Evolutionary conservation across 2,888 invertebrate genomes (phyloP).

Genomic region (Tetheella fluctuosa): DNA sequence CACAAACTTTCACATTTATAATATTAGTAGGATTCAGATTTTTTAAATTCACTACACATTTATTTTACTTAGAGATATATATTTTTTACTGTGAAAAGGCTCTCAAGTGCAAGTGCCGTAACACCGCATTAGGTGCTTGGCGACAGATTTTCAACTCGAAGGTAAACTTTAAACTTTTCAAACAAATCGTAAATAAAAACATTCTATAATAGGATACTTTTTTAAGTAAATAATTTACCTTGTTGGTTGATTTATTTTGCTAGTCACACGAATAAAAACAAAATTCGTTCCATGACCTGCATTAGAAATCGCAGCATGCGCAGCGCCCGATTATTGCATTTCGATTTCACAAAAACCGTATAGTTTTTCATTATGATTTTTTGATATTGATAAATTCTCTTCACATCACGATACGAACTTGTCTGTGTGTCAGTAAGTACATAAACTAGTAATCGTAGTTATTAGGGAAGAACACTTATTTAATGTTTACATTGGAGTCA

Average conservation of each 20-base stretch:
- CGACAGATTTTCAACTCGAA: no score
- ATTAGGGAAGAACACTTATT: background rate
- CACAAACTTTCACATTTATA: no score
- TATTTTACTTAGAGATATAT: no score
- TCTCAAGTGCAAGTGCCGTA: no score
- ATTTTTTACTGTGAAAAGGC: no score
- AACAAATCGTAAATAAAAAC: no score
- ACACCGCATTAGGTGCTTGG: no score
- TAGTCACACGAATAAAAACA: background rate
- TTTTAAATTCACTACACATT: no score
- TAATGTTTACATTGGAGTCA: background rate
- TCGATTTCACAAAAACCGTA: background rate
- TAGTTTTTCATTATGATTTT: background rate
- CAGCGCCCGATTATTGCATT: background rate
- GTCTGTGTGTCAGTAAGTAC: background rate
- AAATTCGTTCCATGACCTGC: conserved; percentile 1
- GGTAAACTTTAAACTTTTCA: no score
- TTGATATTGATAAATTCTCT: background rate
- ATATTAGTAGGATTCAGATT: no score
- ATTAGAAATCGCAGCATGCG: background rate
- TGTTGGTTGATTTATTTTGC: background rate
- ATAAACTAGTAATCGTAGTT: background rate
- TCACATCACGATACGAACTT: background rate
- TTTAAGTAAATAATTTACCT: background rate
- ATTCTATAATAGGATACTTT: background rate